Conservation (phyloP, 2,113 vertebrate species). For the Xenus cinereus region DNA sequence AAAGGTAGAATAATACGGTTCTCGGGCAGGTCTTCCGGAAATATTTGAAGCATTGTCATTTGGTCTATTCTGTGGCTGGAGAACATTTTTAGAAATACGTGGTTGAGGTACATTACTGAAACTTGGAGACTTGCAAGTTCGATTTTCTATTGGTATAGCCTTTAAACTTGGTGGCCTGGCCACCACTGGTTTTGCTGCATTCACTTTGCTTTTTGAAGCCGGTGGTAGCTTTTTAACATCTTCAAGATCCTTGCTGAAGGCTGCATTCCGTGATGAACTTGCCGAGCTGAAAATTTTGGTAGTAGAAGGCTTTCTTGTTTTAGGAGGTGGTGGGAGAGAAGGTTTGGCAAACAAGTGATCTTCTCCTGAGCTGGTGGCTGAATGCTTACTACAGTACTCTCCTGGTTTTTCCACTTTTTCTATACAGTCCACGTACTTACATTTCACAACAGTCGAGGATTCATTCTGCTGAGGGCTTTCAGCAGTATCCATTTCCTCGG, state of each 20-base stretch:
- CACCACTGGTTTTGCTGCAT: fast-evolving
- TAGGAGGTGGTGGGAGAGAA: slow-evolving; percentile 61
- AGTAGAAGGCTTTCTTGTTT: slow-evolving; percentile 68
- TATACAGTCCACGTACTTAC: slow-evolving; percentile 35
- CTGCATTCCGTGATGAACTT: slow-evolving; percentile 75
- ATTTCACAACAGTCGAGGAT: not conserved
- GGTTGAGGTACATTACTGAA: not conserved
- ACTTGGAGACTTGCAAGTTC: fast-evolving
- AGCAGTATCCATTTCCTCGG: not conserved
- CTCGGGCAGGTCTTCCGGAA: not conserved
- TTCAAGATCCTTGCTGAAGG: slow-evolving; percentile 77
- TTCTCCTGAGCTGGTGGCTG: not conserved
- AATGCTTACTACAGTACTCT: slow-evolving; percentile 41
- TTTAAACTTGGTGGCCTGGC: not conserved
- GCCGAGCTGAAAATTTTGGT: slow-evolving; percentile 78
- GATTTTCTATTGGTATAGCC: not conserved
- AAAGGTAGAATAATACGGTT: not conserved
- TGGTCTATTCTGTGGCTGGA: not conserved
- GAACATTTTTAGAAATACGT: not conserved
- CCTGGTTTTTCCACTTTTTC: not conserved
- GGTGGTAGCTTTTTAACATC: not conserved
- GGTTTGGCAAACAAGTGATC: slow-evolving; percentile 78
- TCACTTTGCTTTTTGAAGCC: slow-evolving; percentile 63
- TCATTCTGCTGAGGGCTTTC: not conserved
- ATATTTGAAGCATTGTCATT: not conserved